A percentile compares a stretch with the other conserved stretches of the same genome.
These are phyloP conservation scores for Alviniconcha marisindica DNA, from an alignment of 1,140 invertebrate species.

Conservation along the genomic window DNA sequence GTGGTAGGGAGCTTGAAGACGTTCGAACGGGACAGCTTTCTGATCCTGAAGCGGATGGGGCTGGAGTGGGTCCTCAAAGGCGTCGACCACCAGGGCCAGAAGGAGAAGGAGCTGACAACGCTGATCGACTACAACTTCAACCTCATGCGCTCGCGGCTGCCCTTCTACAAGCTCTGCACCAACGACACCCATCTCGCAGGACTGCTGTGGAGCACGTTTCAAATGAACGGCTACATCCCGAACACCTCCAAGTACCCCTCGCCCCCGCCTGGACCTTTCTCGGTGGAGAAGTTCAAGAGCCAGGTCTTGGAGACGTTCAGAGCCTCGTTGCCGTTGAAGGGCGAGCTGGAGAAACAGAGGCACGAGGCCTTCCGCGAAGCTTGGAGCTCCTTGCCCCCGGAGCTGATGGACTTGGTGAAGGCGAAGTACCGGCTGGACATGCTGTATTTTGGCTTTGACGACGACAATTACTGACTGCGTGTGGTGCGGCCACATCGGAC, in stretches of 20 bases:
- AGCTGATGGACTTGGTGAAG: not conserved
- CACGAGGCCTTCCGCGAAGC: not conserved
- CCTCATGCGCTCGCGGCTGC: not conserved
- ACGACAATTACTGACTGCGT: not conserved
- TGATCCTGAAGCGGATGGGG: constrained; percentile 20
- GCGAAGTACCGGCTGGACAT: constrained; percentile 23
- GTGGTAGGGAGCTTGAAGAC: constrained; percentile 34
- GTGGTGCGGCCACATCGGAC: too few species aligned
- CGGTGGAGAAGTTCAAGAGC: not conserved
- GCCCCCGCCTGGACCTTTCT: not conserved
- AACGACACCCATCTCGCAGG: not conserved
- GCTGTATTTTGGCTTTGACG: not conserved
- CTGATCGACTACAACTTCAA: constrained; percentile 36
- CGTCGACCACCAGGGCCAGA: not conserved
- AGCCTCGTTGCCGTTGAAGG: not conserved
- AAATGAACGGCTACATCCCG: constrained; percentile 37
- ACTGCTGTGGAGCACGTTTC: constrained; percentile 26
- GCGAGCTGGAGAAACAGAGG: constrained; percentile 29
- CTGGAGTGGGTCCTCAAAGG: constrained; percentile 23
- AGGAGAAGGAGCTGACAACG: constrained; percentile 19
- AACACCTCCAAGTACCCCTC: not conserved
- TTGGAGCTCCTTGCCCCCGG: not conserved
- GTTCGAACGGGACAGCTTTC: constrained; percentile 17
- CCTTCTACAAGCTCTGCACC: not conserved
- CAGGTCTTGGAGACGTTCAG: not conserved